Percentiles rank a stretch among this genome's conserved stretches.
Conservation (phyloP, 1,140 invertebrate genomes). For the Drosophila sp. region DNA sequence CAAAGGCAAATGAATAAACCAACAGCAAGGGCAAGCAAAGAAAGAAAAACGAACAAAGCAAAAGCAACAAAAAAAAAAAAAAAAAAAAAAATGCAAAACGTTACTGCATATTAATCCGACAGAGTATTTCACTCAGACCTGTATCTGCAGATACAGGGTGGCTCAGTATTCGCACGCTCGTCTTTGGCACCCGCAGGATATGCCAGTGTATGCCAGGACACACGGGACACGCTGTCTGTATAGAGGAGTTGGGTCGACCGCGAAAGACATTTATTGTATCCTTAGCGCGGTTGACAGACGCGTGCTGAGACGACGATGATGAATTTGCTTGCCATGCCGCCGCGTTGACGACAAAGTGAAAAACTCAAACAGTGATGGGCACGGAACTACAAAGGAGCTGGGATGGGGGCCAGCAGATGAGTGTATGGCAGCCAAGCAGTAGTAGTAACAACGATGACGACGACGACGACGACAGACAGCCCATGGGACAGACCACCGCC, state of each 20-base stretch:
- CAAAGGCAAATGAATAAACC: conserved; percentile 75
- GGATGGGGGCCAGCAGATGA: background rate
- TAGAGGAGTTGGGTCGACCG: conserved; percentile 42
- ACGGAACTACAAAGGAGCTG: background rate
- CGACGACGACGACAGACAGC: conserved; percentile 40
- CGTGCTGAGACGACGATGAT: conserved; percentile 79
- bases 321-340: conserved; percentile 59
- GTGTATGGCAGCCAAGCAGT: conserved; percentile 30
- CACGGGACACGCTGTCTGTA: conserved; percentile 36
- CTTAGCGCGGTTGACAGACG: conserved; percentile 76
- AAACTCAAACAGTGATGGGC: conserved; percentile 33
- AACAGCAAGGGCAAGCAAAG: conserved; percentile 43
- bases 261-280: conserved; percentile 81
- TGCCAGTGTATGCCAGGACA: conserved; percentile 18
- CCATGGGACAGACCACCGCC: conserved; percentile 40
- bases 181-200: conserved; percentile 1
- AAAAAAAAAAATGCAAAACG: conserved; percentile 63
- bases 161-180: background rate
- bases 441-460: conserved; percentile 43
- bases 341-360: conserved; percentile 59
- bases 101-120: conserved; percentile 79
- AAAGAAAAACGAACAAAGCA: conserved; percentile 50
- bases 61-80: conserved; percentile 28
- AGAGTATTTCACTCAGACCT: conserved; percentile 74
- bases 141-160: conserved; percentile 41